These are phyloP conservation scores for Sardina pilchardus DNA, from an alignment of 2,113 vertebrate species.

Conservation along the genomic window DNA sequence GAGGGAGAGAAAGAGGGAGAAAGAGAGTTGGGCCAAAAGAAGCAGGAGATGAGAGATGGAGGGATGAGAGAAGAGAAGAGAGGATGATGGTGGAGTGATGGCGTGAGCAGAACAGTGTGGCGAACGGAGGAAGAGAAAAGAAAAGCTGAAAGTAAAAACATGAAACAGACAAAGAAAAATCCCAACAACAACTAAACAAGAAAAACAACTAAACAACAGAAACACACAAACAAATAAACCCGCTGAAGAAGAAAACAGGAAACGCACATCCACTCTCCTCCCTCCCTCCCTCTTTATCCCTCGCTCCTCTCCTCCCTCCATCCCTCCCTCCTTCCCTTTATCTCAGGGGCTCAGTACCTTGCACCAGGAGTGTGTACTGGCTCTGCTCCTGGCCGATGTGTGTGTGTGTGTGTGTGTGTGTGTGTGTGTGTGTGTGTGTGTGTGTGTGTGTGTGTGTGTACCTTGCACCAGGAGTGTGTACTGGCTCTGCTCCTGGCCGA, in stretches of 20 bases:
- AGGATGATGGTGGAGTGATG: not conserved
- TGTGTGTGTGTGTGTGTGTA: no score
- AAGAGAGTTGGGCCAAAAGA: slow-evolving; percentile 44
- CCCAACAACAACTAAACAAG: slow-evolving; percentile 39
- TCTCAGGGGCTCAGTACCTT: slow-evolving; percentile 70
- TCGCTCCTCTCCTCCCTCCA: not conserved
- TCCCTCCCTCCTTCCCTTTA: no score
- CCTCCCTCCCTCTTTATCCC: not conserved
- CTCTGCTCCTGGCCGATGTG: no score
- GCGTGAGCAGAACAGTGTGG: not conserved
- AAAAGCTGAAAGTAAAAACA: slow-evolving; percentile 44
- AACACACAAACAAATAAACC: slow-evolving; percentile 37
- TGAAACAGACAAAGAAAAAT: slow-evolving; percentile 53
- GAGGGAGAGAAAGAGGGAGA: not conserved
- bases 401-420: no score
- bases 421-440: no score
- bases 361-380: slow-evolving; percentile 38
- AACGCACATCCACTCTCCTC: not conserved
- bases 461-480: slow-evolving; percentile 81
- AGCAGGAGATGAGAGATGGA: no score
- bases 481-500: slow-evolving; percentile 64
- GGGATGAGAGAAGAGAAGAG: not conserved
- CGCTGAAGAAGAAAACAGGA: slow-evolving; percentile 9
- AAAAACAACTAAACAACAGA: slow-evolving; percentile 38
- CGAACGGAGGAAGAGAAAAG: not conserved